phyloP scores from a whole-genome alignment of 2,888 invertebrate genomes.

The Morinoia aosen region DNA sequence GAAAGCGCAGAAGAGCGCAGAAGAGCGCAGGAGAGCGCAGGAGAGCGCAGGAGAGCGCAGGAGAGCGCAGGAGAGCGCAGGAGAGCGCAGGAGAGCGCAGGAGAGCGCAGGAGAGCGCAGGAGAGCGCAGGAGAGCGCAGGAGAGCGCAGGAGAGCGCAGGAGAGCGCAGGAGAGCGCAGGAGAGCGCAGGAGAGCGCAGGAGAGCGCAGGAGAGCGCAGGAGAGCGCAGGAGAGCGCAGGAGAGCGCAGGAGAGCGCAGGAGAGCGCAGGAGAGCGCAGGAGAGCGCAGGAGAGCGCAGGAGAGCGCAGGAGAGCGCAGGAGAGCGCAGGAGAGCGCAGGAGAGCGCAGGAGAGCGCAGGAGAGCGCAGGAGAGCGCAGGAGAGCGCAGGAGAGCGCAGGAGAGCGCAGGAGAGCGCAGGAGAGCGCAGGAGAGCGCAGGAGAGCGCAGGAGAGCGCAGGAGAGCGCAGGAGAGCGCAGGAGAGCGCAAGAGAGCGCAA shows the following conservation, averaged over 20 bases:
- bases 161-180: constrained; percentile 18
- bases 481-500: not conserved
- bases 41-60: not conserved
- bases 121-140: not conserved
- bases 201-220: not conserved
- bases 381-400: not conserved
- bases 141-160: not conserved
- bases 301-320: not conserved
- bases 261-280: not conserved
- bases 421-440: not conserved
- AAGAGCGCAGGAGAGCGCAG: not conserved
- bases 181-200: not conserved
- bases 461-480: not conserved
- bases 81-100: not conserved
- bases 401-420: not conserved
- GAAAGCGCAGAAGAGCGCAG: too few species aligned
- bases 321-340: not conserved
- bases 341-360: not conserved
- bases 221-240: not conserved
- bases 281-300: not conserved
- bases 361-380: not conserved
- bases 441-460: not conserved
- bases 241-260: not conserved
- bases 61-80: constrained; percentile 23
- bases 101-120: not conserved